These are phyloP conservation scores for Theretra japonica DNA, from an alignment of 2,888 invertebrate genomes.

Conservation along the genomic window DNA sequence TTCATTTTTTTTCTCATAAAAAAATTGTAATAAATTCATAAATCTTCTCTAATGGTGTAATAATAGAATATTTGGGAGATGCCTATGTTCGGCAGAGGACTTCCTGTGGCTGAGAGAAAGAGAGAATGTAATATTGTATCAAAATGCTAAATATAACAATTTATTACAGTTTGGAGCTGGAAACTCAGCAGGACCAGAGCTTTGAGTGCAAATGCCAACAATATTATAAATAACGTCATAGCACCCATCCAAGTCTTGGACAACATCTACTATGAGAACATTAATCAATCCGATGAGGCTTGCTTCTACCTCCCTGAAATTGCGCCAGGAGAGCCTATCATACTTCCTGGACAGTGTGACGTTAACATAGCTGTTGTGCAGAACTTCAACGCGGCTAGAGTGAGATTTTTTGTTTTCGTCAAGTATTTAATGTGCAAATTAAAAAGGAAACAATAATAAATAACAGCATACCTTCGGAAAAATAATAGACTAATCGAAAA, in stretches of 20 bases:
- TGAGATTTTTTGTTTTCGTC: slow-evolving; percentile 44
- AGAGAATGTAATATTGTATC: no score
- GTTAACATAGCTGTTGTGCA: slow-evolving; percentile 56
- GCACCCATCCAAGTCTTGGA: slow-evolving; percentile 54
- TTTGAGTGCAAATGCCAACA: slow-evolving; percentile 43
- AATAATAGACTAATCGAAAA: no score
- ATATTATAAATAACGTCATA: slow-evolving; percentile 53
- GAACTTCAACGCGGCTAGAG: slow-evolving; percentile 58
- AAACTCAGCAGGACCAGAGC: slow-evolving; percentile 62
- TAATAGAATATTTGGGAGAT: no score
- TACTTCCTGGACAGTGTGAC: slow-evolving; percentile 66
- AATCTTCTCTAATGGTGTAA: no score
- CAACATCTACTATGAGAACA: slow-evolving; percentile 53
- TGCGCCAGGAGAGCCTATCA: slow-evolving; percentile 48
- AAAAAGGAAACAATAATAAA: neutral
- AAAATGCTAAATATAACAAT: neutral
- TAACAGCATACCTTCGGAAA: no score
- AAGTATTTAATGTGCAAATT: neutral
- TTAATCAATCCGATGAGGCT: slow-evolving; percentile 54
- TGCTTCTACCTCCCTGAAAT: slow-evolving; percentile 67
- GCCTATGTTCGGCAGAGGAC: no score
- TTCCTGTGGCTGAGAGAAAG: no score
- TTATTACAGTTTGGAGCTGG: slow-evolving; percentile 62
- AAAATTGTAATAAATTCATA: no score
- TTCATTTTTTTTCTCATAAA: no score